These are phyloP conservation scores for Pediacus dermestoides DNA, from an alignment of 2,888 invertebrate species.

Conservation along the genomic window DNA sequence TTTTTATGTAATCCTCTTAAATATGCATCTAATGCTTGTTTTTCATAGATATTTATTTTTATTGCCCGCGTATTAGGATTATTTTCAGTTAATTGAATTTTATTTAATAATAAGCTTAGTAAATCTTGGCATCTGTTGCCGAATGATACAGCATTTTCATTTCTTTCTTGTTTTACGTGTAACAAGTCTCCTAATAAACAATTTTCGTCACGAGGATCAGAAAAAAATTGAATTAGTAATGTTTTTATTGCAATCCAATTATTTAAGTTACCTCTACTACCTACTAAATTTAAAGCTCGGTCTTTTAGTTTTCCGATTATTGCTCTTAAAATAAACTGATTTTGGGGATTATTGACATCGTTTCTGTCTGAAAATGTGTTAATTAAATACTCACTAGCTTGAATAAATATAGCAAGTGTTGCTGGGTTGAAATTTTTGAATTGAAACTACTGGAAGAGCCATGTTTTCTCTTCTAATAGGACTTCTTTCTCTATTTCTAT, in stretches of 20 bases:
- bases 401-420: slow-evolving; percentile 4
- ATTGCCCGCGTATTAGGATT: background rate
- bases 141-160: slow-evolving; percentile 1
- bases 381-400: slow-evolving; percentile 5
- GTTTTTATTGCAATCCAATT: slow-evolving; percentile 5
- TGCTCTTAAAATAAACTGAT: slow-evolving; percentile 2
- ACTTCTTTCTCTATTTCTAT: slow-evolving; percentile 4
- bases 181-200: slow-evolving; percentile 5
- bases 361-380: background rate
- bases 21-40: slow-evolving; percentile 5
- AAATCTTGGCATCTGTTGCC: slow-evolving; percentile 4
- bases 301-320: slow-evolving; percentile 2
- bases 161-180: slow-evolving; percentile 5
- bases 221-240: slow-evolving; percentile 6
- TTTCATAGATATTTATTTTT: slow-evolving; percentile 4
- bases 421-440: slow-evolving; percentile 7
- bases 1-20: slow-evolving; percentile 4
- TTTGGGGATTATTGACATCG: slow-evolving; percentile 1
- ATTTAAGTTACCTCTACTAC: slow-evolving; percentile 2
- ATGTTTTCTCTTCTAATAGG: background rate
- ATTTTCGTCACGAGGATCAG: slow-evolving; percentile 4
- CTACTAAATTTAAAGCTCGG: slow-evolving; percentile 1
- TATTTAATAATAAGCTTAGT: slow-evolving; percentile 5
- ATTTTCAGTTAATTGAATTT: slow-evolving; percentile 3
- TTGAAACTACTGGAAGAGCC: background rate